These are phyloP conservation scores for Platyscapa corneri DNA, from an alignment of 1,140 invertebrate species.

Conservation along the genomic window DNA sequence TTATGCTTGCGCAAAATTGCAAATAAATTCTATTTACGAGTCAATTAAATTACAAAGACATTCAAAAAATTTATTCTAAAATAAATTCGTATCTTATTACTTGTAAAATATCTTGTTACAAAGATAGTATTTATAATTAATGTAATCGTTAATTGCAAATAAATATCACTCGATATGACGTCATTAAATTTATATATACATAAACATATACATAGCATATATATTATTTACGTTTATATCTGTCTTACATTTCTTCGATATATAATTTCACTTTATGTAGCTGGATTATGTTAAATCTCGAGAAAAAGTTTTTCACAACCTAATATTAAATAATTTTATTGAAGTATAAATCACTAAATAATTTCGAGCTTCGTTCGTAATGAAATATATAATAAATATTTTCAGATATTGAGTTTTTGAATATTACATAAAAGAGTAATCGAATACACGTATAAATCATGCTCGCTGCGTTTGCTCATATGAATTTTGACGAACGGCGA, in stretches of 20 bases:
- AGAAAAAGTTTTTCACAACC: background rate
- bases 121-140: background rate
- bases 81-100: background rate
- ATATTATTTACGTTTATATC: conserved; percentile 4
- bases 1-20: background rate
- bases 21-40: conserved; percentile 1
- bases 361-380: background rate
- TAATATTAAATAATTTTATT: conserved; percentile 2
- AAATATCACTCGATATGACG: background rate
- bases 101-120: background rate
- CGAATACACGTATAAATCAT: conserved; percentile 46
- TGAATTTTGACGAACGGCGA: conserved; percentile 23
- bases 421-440: conserved; percentile 41
- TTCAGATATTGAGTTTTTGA: background rate
- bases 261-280: background rate
- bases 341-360: background rate
- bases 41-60: background rate
- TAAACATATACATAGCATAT: too few relatives aligned
- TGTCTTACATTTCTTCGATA: too few relatives aligned
- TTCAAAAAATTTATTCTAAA: conserved; percentile 1
- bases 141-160: background rate
- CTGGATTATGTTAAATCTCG: background rate
- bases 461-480: background rate
- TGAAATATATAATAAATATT: conserved; percentile 11
- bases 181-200: too few relatives aligned